Percentiles rank a stretch among this genome's conserved stretches.
These are phyloP conservation scores for Caenorhabditis parvicauda DNA, from an alignment of 2,888 invertebrate genomes.

Conservation along the genomic window DNA sequence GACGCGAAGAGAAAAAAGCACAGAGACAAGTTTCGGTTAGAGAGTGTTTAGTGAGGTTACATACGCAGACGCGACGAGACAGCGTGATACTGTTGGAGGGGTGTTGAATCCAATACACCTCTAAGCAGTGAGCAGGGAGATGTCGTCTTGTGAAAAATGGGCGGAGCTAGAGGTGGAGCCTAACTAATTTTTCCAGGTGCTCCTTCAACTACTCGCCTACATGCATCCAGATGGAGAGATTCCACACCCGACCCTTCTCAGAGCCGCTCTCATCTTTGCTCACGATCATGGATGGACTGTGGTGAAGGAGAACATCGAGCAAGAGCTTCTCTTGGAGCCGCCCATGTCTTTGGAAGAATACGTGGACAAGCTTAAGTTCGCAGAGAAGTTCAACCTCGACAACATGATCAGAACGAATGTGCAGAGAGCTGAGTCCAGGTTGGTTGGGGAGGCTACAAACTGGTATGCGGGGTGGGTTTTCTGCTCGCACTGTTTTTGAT, in stretches of 20 bases:
- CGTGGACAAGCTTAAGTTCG: slow-evolving; percentile 29
- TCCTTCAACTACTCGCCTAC: slow-evolving; percentile 35
- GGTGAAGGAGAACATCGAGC: slow-evolving; percentile 35
- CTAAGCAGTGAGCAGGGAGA: too few relatives aligned
- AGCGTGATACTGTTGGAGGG: not conserved
- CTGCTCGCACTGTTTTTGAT: too few relatives aligned
- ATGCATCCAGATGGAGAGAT: slow-evolving; percentile 31
- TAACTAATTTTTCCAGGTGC: slow-evolving; percentile 11
- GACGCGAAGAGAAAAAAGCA: too few relatives aligned
- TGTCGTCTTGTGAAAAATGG: too few relatives aligned
- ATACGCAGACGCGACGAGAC: too few relatives aligned
- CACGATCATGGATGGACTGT: slow-evolving; percentile 39
- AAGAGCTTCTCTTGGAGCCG: slow-evolving; percentile 28
- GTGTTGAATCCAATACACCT: not conserved
- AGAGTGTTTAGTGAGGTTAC: too few relatives aligned
- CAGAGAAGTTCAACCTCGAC: slow-evolving; percentile 22
- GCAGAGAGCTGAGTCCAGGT: slow-evolving; percentile 34
- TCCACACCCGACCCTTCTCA: slow-evolving; percentile 31
- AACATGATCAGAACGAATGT: slow-evolving; percentile 29
- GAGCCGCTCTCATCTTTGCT: slow-evolving; percentile 42
- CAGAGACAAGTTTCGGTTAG: not conserved
- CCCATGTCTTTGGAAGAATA: slow-evolving; percentile 27
- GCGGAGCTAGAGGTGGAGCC: too few relatives aligned
- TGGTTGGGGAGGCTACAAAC: not conserved
- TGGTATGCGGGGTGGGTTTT: too few relatives aligned